Conservation (phyloP, 2,888 invertebrate genomes). For the Galeopsomyia nigrocyanea region DNA sequence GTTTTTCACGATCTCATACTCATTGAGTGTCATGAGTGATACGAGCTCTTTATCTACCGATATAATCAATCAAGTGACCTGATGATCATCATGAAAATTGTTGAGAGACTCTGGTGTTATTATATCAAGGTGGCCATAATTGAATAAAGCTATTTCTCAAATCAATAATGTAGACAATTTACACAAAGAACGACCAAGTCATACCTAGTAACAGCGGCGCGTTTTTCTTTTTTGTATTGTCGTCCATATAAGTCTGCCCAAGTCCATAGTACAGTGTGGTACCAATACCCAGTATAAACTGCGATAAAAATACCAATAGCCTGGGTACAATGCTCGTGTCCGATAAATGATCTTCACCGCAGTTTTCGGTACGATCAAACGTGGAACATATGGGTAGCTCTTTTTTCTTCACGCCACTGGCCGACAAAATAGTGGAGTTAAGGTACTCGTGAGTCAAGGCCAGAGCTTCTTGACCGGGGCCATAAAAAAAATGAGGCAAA, state of each 20-base stretch:
- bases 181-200: not conserved
- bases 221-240: slow-evolving; percentile 77
- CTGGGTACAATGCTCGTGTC: slow-evolving; percentile 70
- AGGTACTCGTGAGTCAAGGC: slow-evolving; percentile 69
- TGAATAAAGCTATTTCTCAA: too few species aligned
- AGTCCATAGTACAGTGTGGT: slow-evolving; percentile 77
- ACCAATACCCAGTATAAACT: slow-evolving; percentile 79
- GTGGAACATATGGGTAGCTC: slow-evolving; percentile 60
- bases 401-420: slow-evolving; percentile 41
- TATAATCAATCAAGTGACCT: too few species aligned
- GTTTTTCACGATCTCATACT: too few species aligned
- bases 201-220: slow-evolving; percentile 67
- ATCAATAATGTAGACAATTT: too few species aligned
- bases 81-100: too few species aligned
- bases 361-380: slow-evolving; percentile 63
- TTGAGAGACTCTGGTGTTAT: too few species aligned
- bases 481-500: slow-evolving; percentile 75
- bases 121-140: too few species aligned
- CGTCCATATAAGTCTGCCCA: slow-evolving; percentile 79
- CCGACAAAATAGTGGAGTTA: slow-evolving; percentile 59
- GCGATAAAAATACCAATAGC: slow-evolving; percentile 76
- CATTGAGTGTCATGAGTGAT: too few species aligned
- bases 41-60: too few species aligned
- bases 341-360: slow-evolving; percentile 67
- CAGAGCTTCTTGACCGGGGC: slow-evolving; percentile 72